Evolutionary conservation across 2,888 invertebrate genomes (phyloP).

Genomic region (Thecocarcelia acutangulata): DNA sequence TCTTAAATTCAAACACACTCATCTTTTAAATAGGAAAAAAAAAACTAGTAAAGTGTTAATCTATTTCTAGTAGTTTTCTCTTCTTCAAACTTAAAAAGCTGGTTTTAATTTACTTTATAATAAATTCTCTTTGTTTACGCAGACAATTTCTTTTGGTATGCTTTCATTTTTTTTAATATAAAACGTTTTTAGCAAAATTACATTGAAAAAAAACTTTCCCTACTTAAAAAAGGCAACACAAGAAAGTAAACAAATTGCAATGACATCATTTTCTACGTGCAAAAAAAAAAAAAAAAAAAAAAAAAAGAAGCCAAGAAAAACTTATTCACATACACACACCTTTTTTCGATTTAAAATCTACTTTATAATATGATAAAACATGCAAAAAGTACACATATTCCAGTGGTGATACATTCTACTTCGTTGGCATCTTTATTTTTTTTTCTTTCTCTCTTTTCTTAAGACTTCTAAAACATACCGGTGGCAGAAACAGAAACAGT

Average conservation of each 20-base stretch:
- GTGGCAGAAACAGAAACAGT: constrained; percentile 9
- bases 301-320: neutral
- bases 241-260: constrained; percentile 58
- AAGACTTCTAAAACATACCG: constrained; percentile 4
- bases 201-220: constrained; percentile 44
- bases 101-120: constrained; percentile 26
- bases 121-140: constrained; percentile 47
- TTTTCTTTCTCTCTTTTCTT: neutral
- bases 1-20: too few relatives aligned
- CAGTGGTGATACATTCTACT: neutral
- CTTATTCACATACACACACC: constrained; percentile 5
- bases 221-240: constrained; percentile 44
- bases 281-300: constrained; percentile 5
- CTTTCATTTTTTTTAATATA: constrained; percentile 29
- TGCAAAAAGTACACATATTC: constrained; percentile 17
- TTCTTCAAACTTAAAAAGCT: neutral
- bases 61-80: neutral
- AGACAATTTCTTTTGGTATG: constrained; percentile 33
- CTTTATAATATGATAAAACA: constrained; percentile 38
- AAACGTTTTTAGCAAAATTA: constrained; percentile 51
- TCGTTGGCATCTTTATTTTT: constrained; percentile 9
- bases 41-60: neutral
- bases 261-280: constrained; percentile 55
- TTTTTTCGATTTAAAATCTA: constrained; percentile 40
- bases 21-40: neutral